Conservation (phyloP, 2,888 invertebrate species). For the Apotomis betuletana region DNA sequence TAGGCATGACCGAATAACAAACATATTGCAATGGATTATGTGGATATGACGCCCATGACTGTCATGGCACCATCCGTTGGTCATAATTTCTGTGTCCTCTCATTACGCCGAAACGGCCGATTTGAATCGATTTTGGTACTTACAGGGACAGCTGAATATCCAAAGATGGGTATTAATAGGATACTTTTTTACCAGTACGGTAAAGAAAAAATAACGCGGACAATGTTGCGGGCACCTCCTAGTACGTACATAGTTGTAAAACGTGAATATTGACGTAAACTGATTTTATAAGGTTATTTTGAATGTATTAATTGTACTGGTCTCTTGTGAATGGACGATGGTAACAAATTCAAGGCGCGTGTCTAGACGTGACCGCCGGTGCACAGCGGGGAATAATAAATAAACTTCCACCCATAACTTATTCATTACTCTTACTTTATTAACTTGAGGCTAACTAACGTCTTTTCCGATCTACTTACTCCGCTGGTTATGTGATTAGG, state of each 20-base stretch:
- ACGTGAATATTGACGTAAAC: not conserved
- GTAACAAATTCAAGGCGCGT: conserved; percentile 65
- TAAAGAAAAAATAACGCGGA: no score
- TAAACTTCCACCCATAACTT: conserved; percentile 44
- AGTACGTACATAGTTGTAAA: no score
- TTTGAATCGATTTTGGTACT: no score
- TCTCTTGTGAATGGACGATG: conserved; percentile 62
- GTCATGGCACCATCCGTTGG: no score
- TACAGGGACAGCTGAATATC: no score
- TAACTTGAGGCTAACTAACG: conserved; percentile 6
- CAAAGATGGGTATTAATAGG: no score
- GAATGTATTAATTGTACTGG: conserved; percentile 50
- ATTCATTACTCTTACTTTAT: conserved; percentile 32
- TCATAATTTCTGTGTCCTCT: no score
- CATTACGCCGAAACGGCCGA: no score
- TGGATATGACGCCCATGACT: not conserved
- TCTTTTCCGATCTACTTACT: conserved; percentile 12
- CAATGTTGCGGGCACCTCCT: no score
- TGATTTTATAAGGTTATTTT: not conserved
- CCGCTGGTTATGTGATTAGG: not conserved
- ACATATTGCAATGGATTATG: not conserved
- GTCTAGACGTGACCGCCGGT: conserved; percentile 67
- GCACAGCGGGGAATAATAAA: conserved; percentile 65
- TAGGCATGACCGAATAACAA: conserved; percentile 7
- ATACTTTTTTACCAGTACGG: no score